Base-by-base conservation (phyloP, 2,888 invertebrate genomes). In the Cataglyphis livida region DNA sequence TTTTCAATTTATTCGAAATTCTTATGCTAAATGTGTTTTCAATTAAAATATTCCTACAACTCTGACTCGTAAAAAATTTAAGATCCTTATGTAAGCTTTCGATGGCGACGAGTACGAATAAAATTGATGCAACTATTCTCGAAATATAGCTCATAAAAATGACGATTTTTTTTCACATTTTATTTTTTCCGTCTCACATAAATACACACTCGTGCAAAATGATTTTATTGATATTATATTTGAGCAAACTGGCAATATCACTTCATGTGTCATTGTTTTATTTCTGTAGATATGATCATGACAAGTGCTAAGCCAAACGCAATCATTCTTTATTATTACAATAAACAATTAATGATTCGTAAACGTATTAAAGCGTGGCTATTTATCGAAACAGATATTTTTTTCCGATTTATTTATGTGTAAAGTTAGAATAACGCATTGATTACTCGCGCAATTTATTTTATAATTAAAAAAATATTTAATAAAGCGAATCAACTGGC, bases 281-380 rank as follows among this genome's bases (percentile, higher is more conserved):
- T n/a, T 51, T 15, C 4, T 48, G 18, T 48, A 18, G n/a, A 51
- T 51, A 51, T n/a, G 7, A 51, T 15, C 1, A 15, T 44, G 4
- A 44, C 3, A 3, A 44, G 18, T n/a, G n/a, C 48, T n/a, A 51
- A 0, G 1, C 7, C n/a, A 51, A 51, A 51, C n/a, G 7, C n/a
- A 51, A n/a, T 51, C 7, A 51, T 51, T 51, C 7, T 7, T 15
- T 51, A 18, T 48, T 18, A 48, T 18, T 48, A n/a, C n/a, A 51
- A n/a, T 51, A 7, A 51, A 51, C 7, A n/a, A n/a, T 51, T 48
- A 48, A 48, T 1, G 6, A 18, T 48, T 48, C 18, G 18, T 18
- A 48, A 48, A 51, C n/a, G n/a, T 51, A 51, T 51, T 51, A 51
- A 51, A 51, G n/a, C n/a, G n/a, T 51, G n/a, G n/a, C n/a, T 51